Evolutionary conservation across 2,888 invertebrate genomes (phyloP), one percentile per base, ranked within the genome.

Genomic region (Masnerella sp.): DNA sequence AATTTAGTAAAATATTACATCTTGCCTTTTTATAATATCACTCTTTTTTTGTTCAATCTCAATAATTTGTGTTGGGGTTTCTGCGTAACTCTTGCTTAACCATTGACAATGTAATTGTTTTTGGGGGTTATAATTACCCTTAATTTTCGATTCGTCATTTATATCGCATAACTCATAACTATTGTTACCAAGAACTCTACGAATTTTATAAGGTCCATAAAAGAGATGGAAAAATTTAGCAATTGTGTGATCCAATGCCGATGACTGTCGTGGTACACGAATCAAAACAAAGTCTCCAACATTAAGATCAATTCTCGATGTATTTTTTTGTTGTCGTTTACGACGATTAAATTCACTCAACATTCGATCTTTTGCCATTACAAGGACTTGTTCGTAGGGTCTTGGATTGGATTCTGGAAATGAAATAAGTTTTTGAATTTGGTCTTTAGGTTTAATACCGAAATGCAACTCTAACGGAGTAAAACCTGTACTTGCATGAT

Each of bases 381-480:
- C 2, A 5, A 47, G 7, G 1, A 9, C 25, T 5, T 25, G 5
- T 5, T 47, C n/a, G n/a, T 30, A 17, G 17, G 20, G 11, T 30
- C 11, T 30, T 28, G 4, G 8, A 5, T 25, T n/a, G 9, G 8
- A 9, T 25, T 43, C 34, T 14, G 58, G 58, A 30, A 43, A 58
- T 8, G 20, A 0, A 45, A 58, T 22, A 7, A 58, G 2, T 22
- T 43, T 34, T 20, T 36, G 32, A n/a, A 59, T 59, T 5, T 9
- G 8, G 22, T 59, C 59, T 1, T 8, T 2, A 1, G 59, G 47
- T 8, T 18, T 25, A 1, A 3, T 30, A n/a, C 61, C 61, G 20
- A 67, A 67, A 14, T 49, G 67, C 12, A 67, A 36, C 8, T 67
- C 56, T 5, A 30, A 5, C 1, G 67, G 67, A 5, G 58, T 36